Conservation (phyloP, 2,113 vertebrate species). For the Calidris pygmaea region DNA sequence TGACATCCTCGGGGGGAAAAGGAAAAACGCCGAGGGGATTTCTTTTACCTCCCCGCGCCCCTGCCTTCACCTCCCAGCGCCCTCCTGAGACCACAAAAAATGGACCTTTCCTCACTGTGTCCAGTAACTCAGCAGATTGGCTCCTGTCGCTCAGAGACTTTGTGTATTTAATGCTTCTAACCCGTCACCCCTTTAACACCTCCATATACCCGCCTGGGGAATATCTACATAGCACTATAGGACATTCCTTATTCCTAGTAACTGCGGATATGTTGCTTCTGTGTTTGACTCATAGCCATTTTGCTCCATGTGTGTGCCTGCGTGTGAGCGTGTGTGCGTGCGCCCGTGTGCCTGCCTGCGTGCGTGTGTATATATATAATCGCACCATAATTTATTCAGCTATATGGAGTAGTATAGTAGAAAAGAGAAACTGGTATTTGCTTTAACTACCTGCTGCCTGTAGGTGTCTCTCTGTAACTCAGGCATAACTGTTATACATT, state of each 20-base stretch:
- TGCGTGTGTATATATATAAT: constrained; percentile 90
- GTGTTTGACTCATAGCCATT: constrained; percentile 85
- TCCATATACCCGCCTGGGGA: constrained; percentile 75
- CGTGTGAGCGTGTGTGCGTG: constrained; percentile 31
- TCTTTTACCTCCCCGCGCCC: not conserved
- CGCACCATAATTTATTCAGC: constrained; percentile 99
- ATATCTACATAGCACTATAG: constrained; percentile 77
- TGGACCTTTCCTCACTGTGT: not conserved
- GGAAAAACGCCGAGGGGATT: rapidly evolving
- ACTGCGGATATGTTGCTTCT: constrained; percentile 78
- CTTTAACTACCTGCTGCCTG: constrained; percentile 99
- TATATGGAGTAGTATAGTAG: constrained; percentile 98
- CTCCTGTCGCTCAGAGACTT: constrained; percentile 25
- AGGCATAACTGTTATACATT: constrained; percentile 99
- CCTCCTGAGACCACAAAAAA: not conserved
- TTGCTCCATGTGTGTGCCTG: constrained; percentile 61
- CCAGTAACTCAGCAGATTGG: not conserved
- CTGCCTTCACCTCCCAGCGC: not conserved
- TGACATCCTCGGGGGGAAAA: not conserved
- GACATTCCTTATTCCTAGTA: constrained; percentile 71
- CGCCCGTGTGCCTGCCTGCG: constrained; percentile 43
- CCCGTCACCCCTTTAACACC: constrained; percentile 72
- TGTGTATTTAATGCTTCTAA: constrained; percentile 82
- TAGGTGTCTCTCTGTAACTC: constrained; percentile 99
- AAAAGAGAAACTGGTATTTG: constrained; percentile 91